phyloP scores from a whole-genome alignment of 1,140 invertebrate genomes.

The Danaus melanippus region DNA sequence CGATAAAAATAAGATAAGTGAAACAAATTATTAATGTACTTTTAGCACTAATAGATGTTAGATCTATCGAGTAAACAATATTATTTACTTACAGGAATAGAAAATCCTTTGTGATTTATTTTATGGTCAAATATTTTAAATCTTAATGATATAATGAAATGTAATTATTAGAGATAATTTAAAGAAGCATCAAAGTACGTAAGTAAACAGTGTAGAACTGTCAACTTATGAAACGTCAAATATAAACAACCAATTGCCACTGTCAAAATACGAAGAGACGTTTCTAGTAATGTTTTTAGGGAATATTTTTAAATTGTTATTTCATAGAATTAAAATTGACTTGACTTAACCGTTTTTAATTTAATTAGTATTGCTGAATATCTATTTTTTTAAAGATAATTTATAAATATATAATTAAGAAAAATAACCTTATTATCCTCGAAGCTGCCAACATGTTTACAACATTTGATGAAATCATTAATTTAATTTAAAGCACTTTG shows the following conservation, averaged over 20 bases:
- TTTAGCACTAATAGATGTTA: too few relatives aligned
- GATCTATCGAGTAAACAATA: too few relatives aligned
- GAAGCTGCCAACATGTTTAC: constrained; percentile 25
- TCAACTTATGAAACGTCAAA: constrained; percentile 23
- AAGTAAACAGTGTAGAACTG: constrained; percentile 15
- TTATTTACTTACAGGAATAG: too few relatives aligned
- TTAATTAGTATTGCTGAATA: not conserved
- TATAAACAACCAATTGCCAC: constrained; percentile 1
- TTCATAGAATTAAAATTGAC: too few relatives aligned
- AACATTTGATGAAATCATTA: constrained; percentile 3
- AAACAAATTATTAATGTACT: too few relatives aligned
- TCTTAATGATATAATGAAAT: constrained; percentile 1
- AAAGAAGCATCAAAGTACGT: constrained; percentile 17
- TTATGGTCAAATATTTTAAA: not conserved
- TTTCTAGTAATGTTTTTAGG: too few relatives aligned
- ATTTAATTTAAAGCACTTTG: too few relatives aligned
- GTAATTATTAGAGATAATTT: constrained; percentile 5
- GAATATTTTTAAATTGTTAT: too few relatives aligned
- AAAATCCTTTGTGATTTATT: too few relatives aligned
- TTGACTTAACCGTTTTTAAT: too few relatives aligned
- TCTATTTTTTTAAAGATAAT: not conserved
- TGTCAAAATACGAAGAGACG: not conserved
- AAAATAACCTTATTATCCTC: constrained; percentile 29
- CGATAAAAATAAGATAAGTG: too few relatives aligned
- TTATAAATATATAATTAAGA: constrained; percentile 8